A percentile compares a stretch with the other conserved stretches of the same genome.
Evolutionary conservation across 2,113 vertebrate genomes (phyloP).

Genomic region (Sapayoa aenigma): DNA sequence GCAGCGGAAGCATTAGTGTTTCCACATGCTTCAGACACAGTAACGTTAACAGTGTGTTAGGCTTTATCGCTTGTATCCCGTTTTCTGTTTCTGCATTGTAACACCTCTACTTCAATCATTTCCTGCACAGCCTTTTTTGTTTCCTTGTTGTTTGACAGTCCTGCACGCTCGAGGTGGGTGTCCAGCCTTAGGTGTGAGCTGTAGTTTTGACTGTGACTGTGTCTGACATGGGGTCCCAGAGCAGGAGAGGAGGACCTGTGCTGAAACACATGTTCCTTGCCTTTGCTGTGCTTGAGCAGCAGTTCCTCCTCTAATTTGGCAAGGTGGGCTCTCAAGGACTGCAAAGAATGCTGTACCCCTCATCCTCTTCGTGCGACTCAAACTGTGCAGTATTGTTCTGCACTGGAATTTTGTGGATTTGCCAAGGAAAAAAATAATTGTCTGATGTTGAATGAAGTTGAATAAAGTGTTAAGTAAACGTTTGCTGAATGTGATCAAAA

Average conservation of each 20-base stretch:
- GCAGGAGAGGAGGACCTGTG: background rate
- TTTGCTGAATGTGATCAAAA: background rate
- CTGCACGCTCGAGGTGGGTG: background rate
- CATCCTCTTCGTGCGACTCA: background rate
- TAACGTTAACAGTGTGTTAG: background rate
- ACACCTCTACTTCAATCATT: background rate
- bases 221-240: background rate
- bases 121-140: background rate
- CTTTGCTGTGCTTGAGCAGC: background rate
- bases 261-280: background rate
- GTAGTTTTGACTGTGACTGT: background rate
- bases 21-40: background rate
- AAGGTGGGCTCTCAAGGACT: background rate
- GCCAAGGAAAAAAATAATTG: background rate
- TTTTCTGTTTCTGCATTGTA: background rate
- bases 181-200: background rate
- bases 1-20: background rate
- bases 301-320: background rate
- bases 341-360: background rate
- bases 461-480: constrained; percentile 10
- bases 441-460: background rate
- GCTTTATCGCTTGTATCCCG: background rate
- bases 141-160: background rate
- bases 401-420: background rate
- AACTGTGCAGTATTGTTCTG: background rate